Percentiles rank a stretch among this genome's conserved stretches.
Conservation (phyloP, 2,797 vertebrate species). For the Sebastes flavidus region DNA sequence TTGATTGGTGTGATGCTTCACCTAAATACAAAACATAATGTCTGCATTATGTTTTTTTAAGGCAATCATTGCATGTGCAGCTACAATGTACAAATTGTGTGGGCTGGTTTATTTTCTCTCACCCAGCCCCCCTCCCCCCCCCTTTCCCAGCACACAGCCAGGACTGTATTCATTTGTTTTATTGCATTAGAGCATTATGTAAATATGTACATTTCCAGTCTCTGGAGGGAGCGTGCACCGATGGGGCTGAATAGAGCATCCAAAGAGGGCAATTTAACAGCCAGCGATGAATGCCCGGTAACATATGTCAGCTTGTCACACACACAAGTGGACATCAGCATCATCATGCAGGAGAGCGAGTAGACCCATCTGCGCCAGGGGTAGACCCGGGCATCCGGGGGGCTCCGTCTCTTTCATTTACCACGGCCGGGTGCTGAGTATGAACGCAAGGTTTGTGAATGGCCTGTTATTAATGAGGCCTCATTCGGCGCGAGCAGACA, state of each 20-base stretch:
- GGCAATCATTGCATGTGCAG: neutral
- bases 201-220: slow-evolving; percentile 74
- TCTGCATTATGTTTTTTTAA: neutral
- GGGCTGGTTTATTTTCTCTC: slow-evolving; percentile 19
- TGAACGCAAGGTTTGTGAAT: slow-evolving; percentile 67
- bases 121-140: neutral
- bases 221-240: slow-evolving; percentile 45
- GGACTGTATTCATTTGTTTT: slow-evolving; percentile 64
- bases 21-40: neutral
- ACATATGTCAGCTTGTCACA: slow-evolving; percentile 78
- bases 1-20: neutral
- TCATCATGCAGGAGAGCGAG: slow-evolving; percentile 57
- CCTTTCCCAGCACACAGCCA: neutral
- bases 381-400: slow-evolving; percentile 51
- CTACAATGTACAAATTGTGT: neutral
- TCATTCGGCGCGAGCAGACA: slow-evolving; percentile 62
- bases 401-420: slow-evolving; percentile 64
- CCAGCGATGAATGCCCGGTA: slow-evolving; percentile 63
- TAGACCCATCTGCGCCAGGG: slow-evolving; percentile 69
- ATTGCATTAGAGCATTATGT: slow-evolving; percentile 72
- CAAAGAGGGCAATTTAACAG: slow-evolving; percentile 72
- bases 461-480: slow-evolving; percentile 78
- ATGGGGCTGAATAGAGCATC: slow-evolving; percentile 53
- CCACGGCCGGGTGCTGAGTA: slow-evolving; percentile 34
- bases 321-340: slow-evolving; percentile 69